Evolutionary conservation across 1,140 invertebrate genomes (phyloP), one percentile per base, ranked within the genome.

Genomic region (Parasteatoda tepidariorum): DNA sequence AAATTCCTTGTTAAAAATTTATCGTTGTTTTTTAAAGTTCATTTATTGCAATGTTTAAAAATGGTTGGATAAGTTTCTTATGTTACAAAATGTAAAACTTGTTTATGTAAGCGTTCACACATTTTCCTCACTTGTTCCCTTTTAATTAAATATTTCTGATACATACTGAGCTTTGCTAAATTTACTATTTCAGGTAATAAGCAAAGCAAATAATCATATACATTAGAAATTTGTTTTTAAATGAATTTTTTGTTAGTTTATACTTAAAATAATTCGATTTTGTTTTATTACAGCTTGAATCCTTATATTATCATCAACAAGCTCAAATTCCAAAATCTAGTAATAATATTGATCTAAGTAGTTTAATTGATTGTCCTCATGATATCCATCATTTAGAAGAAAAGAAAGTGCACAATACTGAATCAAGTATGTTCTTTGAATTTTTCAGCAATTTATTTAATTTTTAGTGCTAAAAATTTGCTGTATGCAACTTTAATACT

Each of bases 341-440:
- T 22, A 59, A 71, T 30, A 48, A 81, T 18, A 71, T 81, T 59
- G 78, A 81, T 34, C 34, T 81, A 13, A 71, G 33, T 18, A 70
- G 34, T 38, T n/a, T 81, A 15, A 30, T 81, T 38, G 66, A 70
- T 31, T 81, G 78, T 22, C 78, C 78, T 15, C 78, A 81, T 71
- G 78, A 81, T 30, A 70, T 81, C 6, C 66, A 38, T 28, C 78
- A 81, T 48, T 61, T 70, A 59, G 78, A 81, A 70, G 78, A 81
- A 31, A 81, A 61, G 31, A 62, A 59, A 33, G 38, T 13, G 4
- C 38, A 48, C 9, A 48, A 13, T 9, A 6, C 18, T 13, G n/a
- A 70, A 5, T 66, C 76, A 64, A 18, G 24, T 18, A 2, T 11
- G 38, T 9, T 81, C 75, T 33, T 28, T 62, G 55, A 66, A 30